A percentile compares a stretch with the other conserved stretches of the same genome.
Conservation (phyloP, 2,113 vertebrate genomes). For the Indri indri region DNA sequence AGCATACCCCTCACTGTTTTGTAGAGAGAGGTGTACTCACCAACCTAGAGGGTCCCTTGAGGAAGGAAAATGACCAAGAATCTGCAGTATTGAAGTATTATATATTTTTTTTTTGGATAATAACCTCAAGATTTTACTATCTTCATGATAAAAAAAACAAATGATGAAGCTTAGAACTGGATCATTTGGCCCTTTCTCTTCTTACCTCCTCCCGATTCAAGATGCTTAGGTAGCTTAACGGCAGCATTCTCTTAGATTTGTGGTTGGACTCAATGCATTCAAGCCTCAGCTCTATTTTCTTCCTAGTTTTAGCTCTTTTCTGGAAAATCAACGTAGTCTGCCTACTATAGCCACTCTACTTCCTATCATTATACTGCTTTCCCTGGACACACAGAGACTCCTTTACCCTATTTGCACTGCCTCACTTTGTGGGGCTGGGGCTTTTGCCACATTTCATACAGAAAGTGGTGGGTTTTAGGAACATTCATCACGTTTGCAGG, state of each 20-base stretch:
- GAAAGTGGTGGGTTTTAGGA: not conserved
- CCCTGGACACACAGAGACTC: not conserved
- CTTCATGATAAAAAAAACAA: not conserved
- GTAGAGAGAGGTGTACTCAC: not conserved
- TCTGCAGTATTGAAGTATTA: not conserved
- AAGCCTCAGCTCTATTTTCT: constrained; percentile 92
- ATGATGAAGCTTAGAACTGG: constrained; percentile 87
- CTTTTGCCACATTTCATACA: not conserved
- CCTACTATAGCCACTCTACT: not conserved
- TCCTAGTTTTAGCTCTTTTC: constrained; percentile 90
- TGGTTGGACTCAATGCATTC: constrained; percentile 93
- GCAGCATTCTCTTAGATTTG: constrained; percentile 92
- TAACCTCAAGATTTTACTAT: not conserved
- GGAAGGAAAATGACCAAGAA: not conserved
- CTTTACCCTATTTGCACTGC: not conserved
- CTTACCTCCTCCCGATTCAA: constrained; percentile 93
- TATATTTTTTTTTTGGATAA: not conserved
- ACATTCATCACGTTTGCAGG: not conserved
- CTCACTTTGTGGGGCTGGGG: not conserved
- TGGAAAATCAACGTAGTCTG: not conserved
- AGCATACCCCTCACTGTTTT: not conserved
- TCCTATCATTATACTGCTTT: not conserved
- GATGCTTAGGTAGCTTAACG: constrained; percentile 92
- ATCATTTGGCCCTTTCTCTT: constrained; percentile 96
- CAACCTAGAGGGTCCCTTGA: not conserved